phyloP scores from a whole-genome alignment of 1,140 invertebrate genomes.

The Drosophila tsacasi region DNA sequence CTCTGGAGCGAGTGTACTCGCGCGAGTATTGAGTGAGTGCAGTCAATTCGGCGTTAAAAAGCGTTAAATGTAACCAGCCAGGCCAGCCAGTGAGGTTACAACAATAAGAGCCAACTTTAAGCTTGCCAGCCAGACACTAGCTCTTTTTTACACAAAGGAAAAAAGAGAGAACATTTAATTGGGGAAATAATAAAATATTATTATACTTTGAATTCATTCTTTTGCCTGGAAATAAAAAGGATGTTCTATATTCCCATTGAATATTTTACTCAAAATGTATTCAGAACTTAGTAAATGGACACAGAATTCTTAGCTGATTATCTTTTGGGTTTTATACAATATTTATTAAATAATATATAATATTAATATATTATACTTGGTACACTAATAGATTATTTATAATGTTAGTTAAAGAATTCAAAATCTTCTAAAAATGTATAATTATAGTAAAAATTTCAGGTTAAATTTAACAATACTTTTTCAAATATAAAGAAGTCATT shows the following conservation, averaged over 20 bases:
- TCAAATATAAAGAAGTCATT: neutral
- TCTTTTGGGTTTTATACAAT: no score
- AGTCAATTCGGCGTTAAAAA: slow-evolving; percentile 78
- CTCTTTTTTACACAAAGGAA: slow-evolving; percentile 10
- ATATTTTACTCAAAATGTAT: no score
- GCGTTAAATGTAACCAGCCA: slow-evolving; percentile 72
- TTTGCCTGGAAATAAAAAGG: no score
- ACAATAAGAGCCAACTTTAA: slow-evolving; percentile 73
- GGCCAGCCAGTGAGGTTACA: slow-evolving; percentile 35
- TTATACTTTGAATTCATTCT: no score
- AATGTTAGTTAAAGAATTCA: no score
- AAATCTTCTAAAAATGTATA: neutral
- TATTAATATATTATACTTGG: no score
- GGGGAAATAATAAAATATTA: neutral
- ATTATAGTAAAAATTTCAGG: neutral
- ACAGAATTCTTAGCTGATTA: no score
- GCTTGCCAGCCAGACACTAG: slow-evolving; percentile 54
- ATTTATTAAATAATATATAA: neutral
- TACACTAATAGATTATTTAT: no score
- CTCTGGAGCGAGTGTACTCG: slow-evolving; percentile 28
- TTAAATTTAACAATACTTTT: neutral
- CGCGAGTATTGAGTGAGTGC: slow-evolving; percentile 41
- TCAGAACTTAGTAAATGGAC: neutral
- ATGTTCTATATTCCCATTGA: no score
- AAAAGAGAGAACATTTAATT: neutral